Evolutionary conservation across 2,888 invertebrate species (phyloP), one percentile per base, ranked within the genome.

Genomic region (Deladenus siricidicola): DNA sequence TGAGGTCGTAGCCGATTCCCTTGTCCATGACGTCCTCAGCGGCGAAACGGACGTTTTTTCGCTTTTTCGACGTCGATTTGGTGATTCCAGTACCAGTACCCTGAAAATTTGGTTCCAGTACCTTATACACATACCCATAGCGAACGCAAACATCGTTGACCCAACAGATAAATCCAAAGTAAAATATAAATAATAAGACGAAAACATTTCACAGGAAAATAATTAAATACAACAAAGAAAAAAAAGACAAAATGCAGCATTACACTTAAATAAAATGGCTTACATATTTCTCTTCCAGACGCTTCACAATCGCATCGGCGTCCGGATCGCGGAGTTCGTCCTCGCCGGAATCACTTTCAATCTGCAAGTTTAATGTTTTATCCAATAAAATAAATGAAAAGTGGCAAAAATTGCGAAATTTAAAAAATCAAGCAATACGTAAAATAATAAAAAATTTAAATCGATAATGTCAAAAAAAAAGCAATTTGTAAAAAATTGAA

Each of bases 1-100:
- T 44, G 43, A 56, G 57, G 26, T 63, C 64, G 54, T 64, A 64
- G 55, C 64, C 64, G 19, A 56, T 44, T 17, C 54, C 55, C 23
- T 64, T 64, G 57, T 64, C 64, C 51, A 64, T 59, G 2, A 64
- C 10, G 45, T 64, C 64, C 26, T 64, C 64, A n/a, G 54, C 52
- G n/a, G 48, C 56, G 49, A 55, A 62, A 34, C 49, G 51, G 19
- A 55, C 19, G 39, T 59, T 44, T 43, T 64, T 64, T 21, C 34
- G 50, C 23, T 49, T 63, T 19, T 63, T 63, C 28, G 42, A 56
- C 3, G 29, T n/a, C 23, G 29, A 17, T 10, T 62, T 62, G 24
- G 39, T 49, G 4, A 24, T 42, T 6, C 44, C 19, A 8, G 21
- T 56, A 44, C 24, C 42, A n/a, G 60, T 24, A 17, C 55, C 60